Conservation (phyloP, 1,140 invertebrate genomes). For the Magallana angulata region DNA sequence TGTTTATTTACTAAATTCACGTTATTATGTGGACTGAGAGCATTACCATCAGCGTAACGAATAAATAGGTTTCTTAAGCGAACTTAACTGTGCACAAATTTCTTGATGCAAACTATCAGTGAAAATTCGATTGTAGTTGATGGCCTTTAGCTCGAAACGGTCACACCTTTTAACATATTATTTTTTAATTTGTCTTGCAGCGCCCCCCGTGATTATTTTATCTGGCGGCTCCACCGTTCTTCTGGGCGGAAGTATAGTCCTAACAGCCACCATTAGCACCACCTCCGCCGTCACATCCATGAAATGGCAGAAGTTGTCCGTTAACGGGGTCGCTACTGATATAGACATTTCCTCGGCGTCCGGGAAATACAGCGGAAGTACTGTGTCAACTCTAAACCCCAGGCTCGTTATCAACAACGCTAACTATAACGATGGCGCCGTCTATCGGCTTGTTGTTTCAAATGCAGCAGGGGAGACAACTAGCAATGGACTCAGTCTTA, state of each 20-base stretch:
- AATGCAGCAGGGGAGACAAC: slow-evolving; percentile 8
- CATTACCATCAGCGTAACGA: too few relatives aligned
- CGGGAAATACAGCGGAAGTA: background rate
- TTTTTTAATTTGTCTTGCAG: background rate
- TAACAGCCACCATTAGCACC: background rate
- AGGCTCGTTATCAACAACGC: slow-evolving; percentile 22
- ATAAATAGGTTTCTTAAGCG: too few relatives aligned
- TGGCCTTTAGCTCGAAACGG: too few relatives aligned
- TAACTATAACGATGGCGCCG: slow-evolving; percentile 16
- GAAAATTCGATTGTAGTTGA: too few relatives aligned
- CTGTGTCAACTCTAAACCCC: background rate
- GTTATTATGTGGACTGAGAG: too few relatives aligned
- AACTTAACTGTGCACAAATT: too few relatives aligned
- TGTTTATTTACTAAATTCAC: too few relatives aligned
- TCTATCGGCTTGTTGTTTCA: background rate
- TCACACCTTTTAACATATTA: too few relatives aligned
- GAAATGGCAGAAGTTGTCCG: slow-evolving; percentile 4
- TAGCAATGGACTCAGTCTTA: background rate
- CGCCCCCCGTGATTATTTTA: background rate
- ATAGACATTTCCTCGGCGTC: background rate
- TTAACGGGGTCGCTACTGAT: background rate
- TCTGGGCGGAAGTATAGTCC: background rate
- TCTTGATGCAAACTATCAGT: too few relatives aligned
- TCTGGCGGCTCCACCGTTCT: background rate
- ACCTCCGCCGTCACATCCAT: background rate